These are phyloP conservation scores for Ascidia mentula DNA, from an alignment of 23 tunicate genomes.

Conservation along the genomic window DNA sequence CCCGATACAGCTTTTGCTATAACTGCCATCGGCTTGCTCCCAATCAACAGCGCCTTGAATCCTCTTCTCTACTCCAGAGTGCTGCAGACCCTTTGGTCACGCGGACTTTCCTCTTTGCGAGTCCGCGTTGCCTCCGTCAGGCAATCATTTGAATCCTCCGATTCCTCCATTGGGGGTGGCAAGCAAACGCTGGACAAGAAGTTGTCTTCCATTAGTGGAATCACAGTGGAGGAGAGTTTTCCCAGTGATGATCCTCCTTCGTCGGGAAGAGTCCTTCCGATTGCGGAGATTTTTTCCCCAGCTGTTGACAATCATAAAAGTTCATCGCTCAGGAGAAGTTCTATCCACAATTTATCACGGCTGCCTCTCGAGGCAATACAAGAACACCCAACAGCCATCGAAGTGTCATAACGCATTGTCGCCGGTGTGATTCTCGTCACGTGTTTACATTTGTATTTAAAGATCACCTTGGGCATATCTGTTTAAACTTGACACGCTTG, in stretches of 20 bases:
- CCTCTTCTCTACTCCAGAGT: constrained; percentile 76
- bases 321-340: not conserved
- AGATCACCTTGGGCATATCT: too few relatives aligned
- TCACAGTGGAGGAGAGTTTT: not conserved
- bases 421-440: too few relatives aligned
- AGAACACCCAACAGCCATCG: not conserved
- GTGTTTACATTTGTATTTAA: too few relatives aligned
- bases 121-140: not conserved
- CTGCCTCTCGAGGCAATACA: not conserved
- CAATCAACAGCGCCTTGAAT: constrained; percentile 82
- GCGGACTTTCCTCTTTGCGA: constrained; percentile 14
- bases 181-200: not conserved
- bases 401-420: not conserved
- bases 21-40: constrained; percentile 74
- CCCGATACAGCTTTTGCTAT: constrained; percentile 71
- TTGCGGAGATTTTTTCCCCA: not conserved
- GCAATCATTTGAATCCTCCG: not conserved
- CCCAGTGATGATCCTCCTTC: not conserved
- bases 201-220: constrained; percentile 8
- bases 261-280: not conserved
- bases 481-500: too few relatives aligned
- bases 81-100: constrained; percentile 40
- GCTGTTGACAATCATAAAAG: too few relatives aligned
- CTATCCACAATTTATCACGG: not conserved
- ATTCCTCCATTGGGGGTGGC: not conserved